Evolutionary conservation across 1,140 invertebrate genomes (phyloP).

Genomic region (Zaprionus ghesquierei): DNA sequence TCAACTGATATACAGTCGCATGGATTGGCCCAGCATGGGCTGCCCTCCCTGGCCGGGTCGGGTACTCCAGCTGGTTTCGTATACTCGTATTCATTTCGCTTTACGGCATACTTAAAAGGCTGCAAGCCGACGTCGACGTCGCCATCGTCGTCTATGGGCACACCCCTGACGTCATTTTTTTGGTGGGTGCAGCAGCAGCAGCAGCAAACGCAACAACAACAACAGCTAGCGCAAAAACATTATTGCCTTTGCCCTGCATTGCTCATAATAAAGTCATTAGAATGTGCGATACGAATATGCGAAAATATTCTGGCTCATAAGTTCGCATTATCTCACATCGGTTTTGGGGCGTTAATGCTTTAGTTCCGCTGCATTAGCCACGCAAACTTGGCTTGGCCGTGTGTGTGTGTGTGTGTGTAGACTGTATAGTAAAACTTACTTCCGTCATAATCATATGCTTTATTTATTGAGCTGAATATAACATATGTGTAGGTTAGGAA

Average conservation of each 20-base stretch:
- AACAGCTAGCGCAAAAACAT: slow-evolving; percentile 5
- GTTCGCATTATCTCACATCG: slow-evolving; percentile 29
- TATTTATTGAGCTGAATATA: not conserved
- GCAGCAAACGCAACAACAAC: slow-evolving; percentile 30
- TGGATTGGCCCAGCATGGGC: slow-evolving; percentile 37
- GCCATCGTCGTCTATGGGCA: slow-evolving; percentile 61
- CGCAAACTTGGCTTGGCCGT: slow-evolving; percentile 26
- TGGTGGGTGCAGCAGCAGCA: slow-evolving; percentile 64
- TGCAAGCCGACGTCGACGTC: slow-evolving; percentile 48
- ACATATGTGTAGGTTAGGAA: not conserved
- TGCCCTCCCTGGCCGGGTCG: slow-evolving; percentile 39
- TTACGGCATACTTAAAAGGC: slow-evolving; percentile 75
- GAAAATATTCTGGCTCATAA: slow-evolving; percentile 13
- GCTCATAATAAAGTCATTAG: slow-evolving; percentile 80
- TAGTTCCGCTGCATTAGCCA: slow-evolving; percentile 73
- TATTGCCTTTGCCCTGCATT: slow-evolving; percentile 61
- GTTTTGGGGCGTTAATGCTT: slow-evolving; percentile 70
- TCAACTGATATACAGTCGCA: slow-evolving; percentile 72
- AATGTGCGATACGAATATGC: slow-evolving; percentile 57
- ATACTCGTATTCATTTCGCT: slow-evolving; percentile 69
- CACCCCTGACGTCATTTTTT: slow-evolving; percentile 77
- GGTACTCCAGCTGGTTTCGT: slow-evolving; percentile 15
- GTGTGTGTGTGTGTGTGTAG: no score
- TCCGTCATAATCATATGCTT: slow-evolving; percentile 18
- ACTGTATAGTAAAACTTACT: not conserved